Evolutionary conservation across 2,797 vertebrate genomes (phyloP).

Genomic region (Melopsittacus undulatus): DNA sequence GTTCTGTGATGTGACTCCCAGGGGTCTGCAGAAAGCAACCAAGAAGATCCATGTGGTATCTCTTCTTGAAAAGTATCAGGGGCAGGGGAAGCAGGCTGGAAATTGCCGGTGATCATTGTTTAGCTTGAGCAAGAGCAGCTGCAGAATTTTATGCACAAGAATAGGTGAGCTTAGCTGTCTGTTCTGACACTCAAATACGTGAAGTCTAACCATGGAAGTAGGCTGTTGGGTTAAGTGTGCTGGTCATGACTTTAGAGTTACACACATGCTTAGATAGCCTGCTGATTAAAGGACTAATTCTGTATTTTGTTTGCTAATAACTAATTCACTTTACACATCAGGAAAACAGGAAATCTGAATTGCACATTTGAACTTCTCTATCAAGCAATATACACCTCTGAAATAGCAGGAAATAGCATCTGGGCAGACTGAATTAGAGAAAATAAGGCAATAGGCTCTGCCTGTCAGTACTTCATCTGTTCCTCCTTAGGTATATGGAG

Average conservation of each 20-base stretch:
- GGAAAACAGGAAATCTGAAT: neutral
- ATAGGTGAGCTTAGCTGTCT: neutral
- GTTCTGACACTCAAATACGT: neutral
- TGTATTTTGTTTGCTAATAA: neutral
- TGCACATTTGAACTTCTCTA: neutral
- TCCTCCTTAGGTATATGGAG: neutral
- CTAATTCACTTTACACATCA: neutral
- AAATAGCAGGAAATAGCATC: neutral
- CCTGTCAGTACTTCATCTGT: neutral
- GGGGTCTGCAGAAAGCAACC: neutral
- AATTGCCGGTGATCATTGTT: neutral
- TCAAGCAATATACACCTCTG: neutral
- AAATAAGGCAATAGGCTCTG: neutral
- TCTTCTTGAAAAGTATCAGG: neutral
- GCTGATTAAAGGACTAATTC: neutral
- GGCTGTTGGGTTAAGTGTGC: neutral
- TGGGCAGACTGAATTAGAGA: neutral
- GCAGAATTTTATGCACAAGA: neutral
- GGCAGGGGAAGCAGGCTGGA: neutral
- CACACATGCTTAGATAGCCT: neutral
- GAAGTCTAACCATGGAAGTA: neutral
- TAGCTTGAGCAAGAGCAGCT: neutral
- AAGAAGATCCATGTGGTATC: neutral
- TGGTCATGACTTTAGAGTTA: neutral
- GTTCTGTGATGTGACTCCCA: neutral